A percentile compares a stretch with the other conserved stretches of the same genome.
Evolutionary conservation across 2,113 vertebrate species (phyloP).

Genomic region (Saccopteryx leptura): DNA sequence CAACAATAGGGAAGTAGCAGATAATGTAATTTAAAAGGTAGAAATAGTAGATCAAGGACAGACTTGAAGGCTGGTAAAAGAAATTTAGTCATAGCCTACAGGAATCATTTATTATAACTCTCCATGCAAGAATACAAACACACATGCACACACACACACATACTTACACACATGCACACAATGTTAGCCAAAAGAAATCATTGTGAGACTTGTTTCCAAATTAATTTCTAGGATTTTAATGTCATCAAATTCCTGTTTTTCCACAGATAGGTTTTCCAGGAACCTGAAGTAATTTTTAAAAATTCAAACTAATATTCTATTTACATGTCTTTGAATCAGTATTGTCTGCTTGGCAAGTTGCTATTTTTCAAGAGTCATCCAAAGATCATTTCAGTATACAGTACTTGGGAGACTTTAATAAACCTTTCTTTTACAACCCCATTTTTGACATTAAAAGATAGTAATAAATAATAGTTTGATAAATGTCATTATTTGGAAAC

Average conservation of each 20-base stretch:
- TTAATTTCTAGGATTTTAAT: slow-evolving; percentile 55
- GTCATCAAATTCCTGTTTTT: background rate
- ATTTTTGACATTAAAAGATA: slow-evolving; percentile 7
- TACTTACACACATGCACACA: background rate
- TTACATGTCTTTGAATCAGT: slow-evolving; percentile 50
- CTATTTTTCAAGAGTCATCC: slow-evolving; percentile 53
- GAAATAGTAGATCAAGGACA: background rate
- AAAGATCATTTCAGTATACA: slow-evolving; percentile 42
- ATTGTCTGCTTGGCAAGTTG: background rate
- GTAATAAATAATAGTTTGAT: background rate
- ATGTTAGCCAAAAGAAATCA: slow-evolving; percentile 39
- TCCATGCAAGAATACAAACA: background rate
- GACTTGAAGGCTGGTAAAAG: slow-evolving; percentile 1
- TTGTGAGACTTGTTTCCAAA: slow-evolving; percentile 35
- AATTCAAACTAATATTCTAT: slow-evolving; percentile 60
- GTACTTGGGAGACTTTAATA: slow-evolving; percentile 31
- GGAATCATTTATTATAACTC: slow-evolving; percentile 19
- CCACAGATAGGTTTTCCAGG: slow-evolving; percentile 44
- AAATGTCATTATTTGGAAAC: slow-evolving; percentile 57
- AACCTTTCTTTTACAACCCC: background rate
- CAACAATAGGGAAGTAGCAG: background rate
- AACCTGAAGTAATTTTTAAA: slow-evolving; percentile 62
- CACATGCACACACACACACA: background rate
- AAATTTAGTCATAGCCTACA: slow-evolving; percentile 4
- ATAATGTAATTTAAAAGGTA: slow-evolving; percentile 56